These are phyloP conservation scores for Drosophila meridiana DNA, from an alignment of 2,888 invertebrate species.

Conservation along the genomic window DNA sequence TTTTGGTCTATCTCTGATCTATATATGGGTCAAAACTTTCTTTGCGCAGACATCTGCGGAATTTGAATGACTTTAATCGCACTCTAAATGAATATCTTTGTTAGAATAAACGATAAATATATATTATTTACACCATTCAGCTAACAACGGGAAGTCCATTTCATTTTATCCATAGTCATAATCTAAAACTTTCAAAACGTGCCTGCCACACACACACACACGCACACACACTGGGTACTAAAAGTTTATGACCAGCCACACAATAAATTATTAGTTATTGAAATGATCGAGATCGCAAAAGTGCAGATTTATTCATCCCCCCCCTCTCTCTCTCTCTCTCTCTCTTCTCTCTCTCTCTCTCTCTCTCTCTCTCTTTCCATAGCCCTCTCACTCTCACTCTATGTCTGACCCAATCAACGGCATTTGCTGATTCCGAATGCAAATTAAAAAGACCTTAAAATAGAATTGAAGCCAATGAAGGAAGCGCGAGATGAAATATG, in stretches of 20 bases:
- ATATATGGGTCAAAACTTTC: slow-evolving; percentile 41
- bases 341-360: not conserved
- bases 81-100: slow-evolving; percentile 50
- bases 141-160: slow-evolving; percentile 53
- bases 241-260: slow-evolving; percentile 44
- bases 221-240: slow-evolving; percentile 36
- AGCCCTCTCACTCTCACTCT: not conserved
- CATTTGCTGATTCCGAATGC: slow-evolving; percentile 57
- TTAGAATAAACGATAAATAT: slow-evolving; percentile 30
- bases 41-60: slow-evolving; percentile 8
- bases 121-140: slow-evolving; percentile 33
- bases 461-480: slow-evolving; percentile 73
- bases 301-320: slow-evolving; percentile 51
- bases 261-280: slow-evolving; percentile 69
- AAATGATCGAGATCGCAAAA: slow-evolving; percentile 47
- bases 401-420: slow-evolving; percentile 56
- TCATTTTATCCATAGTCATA: slow-evolving; percentile 28
- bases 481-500: slow-evolving; percentile 48
- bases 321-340: not conserved
- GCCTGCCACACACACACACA: slow-evolving; percentile 30
- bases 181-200: slow-evolving; percentile 47
- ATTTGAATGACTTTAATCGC: not conserved
- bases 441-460: slow-evolving; percentile 83
- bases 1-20: slow-evolving; percentile 4
- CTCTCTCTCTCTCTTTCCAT: not conserved